Evolutionary conservation across 2,797 vertebrate genomes (phyloP), one percentile per base, ranked within the genome.

Genomic region (Danio tinwini): DNA sequence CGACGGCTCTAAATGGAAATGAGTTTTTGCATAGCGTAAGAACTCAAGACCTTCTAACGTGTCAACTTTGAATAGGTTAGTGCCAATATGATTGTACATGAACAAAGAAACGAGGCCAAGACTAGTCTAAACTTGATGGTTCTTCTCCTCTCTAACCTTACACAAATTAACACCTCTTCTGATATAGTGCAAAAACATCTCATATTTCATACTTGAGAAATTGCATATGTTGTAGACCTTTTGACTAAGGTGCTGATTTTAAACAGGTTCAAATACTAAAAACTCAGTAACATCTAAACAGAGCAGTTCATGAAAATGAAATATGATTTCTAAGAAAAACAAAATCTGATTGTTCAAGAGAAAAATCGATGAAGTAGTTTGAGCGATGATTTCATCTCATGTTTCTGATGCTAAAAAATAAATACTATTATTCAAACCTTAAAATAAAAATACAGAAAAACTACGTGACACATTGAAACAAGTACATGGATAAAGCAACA

Each of bases 191-290:
- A 94, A 95, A 91, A 87, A 89, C 74, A 90, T 90, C 76, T 64
- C 47, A 63, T 69, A 76, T 90, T 82, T 85, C 87, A 90, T 85
- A 82, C 68, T 59, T 55, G 79, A 90, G 84, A 85, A 90, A 87
- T 91, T 90, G 87, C 87, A 89, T 85, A 91, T 85, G 86, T 86
- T 88, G 85, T 87, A 88, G 82, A 86, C 85, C 87, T 90, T 29
- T 85, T 88, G 89, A 84, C 87, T 92, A 95, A 95, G 94, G 93
- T 94, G 93, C 94, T 91, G 90, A 87, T 89, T 89, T 88, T 45
- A 82, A 84, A 45, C 71, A 91, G 76, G 82, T 86, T 75, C 85
- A 87, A 91, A 89, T 70, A 81, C 16, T 63, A 82, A 84, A 52
- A 88, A 84, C 79, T 81, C 67, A 83, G 74, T 67, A 87, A 65